Conservation (phyloP, 2,113 vertebrate genomes). For the Pomatorhinus ruficollis region DNA sequence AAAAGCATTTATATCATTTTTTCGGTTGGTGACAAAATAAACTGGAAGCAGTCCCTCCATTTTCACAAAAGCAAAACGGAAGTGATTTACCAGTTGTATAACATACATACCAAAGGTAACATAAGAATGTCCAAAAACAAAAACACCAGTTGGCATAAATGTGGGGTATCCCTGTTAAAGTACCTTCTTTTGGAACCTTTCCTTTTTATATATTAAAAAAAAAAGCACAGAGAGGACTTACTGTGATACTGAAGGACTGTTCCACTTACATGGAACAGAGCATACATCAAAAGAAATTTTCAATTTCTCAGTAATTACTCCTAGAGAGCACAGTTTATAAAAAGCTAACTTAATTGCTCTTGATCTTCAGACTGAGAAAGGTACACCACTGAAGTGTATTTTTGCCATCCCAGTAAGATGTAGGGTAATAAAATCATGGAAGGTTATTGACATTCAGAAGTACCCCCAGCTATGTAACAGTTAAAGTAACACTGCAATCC, state of each 20-base stretch:
- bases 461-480: background rate
- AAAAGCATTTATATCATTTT: background rate
- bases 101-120: background rate
- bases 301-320: background rate
- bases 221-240: background rate
- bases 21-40: background rate
- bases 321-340: background rate
- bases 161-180: background rate
- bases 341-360: background rate
- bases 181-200: background rate
- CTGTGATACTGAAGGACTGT: background rate
- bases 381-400: background rate
- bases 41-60: background rate
- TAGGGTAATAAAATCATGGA: background rate
- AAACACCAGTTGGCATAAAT: background rate
- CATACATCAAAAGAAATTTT: background rate
- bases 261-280: background rate
- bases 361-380: background rate
- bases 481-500: background rate
- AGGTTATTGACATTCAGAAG: background rate
- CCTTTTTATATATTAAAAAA: background rate
- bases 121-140: background rate
- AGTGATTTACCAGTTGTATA: background rate
- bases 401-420: background rate
- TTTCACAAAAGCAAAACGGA: background rate